These are phyloP conservation scores for Eupeodes latifasciatus DNA, from an alignment of 2,888 invertebrate species.

Conservation along the genomic window DNA sequence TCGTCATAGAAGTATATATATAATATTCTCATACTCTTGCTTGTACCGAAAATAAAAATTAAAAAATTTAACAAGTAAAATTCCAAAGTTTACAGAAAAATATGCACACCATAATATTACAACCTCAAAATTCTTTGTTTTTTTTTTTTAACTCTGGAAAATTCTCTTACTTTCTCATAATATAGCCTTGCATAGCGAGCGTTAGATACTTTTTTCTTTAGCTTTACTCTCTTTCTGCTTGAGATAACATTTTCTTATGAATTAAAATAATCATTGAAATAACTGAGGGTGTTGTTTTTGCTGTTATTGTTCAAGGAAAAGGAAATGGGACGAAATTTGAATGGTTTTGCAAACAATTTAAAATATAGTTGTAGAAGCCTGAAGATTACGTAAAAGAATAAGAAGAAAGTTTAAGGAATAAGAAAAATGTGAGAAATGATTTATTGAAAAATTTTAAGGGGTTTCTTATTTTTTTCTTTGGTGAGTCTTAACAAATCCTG, in stretches of 20 bases:
- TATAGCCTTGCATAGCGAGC: neutral
- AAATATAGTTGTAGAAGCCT: neutral
- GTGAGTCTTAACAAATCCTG: too few species aligned
- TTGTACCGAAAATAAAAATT: neutral
- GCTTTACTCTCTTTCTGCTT: neutral
- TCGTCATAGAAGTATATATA: neutral
- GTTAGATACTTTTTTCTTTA: too few species aligned
- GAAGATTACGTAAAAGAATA: neutral
- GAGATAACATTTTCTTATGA: conserved; percentile 7
- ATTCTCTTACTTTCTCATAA: conserved; percentile 5
- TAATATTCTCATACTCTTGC: neutral
- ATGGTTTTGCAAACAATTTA: conserved; percentile 13
- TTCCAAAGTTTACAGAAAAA: conserved; percentile 9
- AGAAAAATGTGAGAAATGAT: neutral
- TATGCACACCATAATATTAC: neutral
- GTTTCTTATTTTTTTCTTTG: neutral
- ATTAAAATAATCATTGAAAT: conserved; percentile 16
- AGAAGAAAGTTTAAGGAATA: neutral
- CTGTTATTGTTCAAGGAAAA: neutral
- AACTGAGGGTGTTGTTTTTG: neutral
- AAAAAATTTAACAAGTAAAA: neutral
- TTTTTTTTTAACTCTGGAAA: neutral
- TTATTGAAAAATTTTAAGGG: neutral
- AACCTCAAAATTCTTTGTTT: conserved; percentile 31
- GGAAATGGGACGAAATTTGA: conserved; percentile 26